Evolutionary conservation across 2,888 invertebrate genomes (phyloP).

Genomic region (Zygaena filipendulae): DNA sequence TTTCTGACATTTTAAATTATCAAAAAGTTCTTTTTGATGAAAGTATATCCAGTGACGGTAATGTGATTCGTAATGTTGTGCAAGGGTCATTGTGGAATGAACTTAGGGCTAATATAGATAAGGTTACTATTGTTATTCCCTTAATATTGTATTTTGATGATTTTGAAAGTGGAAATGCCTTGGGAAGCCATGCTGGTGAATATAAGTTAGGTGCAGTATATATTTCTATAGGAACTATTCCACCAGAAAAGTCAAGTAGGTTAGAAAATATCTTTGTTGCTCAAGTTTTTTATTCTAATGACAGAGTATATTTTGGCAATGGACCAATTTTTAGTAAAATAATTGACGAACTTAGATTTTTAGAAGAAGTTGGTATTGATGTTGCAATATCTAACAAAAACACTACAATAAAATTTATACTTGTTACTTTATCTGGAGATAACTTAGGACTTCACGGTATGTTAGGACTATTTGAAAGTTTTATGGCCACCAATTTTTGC

Average conservation of each 20-base stretch:
- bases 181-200: slow-evolving; percentile 20
- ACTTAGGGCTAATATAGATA: slow-evolving; percentile 1
- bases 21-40: neutral
- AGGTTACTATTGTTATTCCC: slow-evolving; percentile 5
- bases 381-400: neutral
- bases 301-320: slow-evolving; percentile 7
- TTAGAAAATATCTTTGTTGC: slow-evolving; percentile 17
- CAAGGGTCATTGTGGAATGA: slow-evolving; percentile 1
- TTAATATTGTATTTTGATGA: slow-evolving; percentile 21
- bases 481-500: slow-evolving; percentile 21
- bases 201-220: slow-evolving; percentile 22
- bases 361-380: slow-evolving; percentile 6
- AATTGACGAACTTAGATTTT: slow-evolving; percentile 15
- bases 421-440: slow-evolving; percentile 20
- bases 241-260: slow-evolving; percentile 15
- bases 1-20: neutral
- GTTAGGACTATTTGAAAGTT: slow-evolving; percentile 21
- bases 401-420: slow-evolving; percentile 12
- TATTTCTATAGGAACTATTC: slow-evolving; percentile 17
- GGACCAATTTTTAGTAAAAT: slow-evolving; percentile 9
- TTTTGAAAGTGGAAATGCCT: slow-evolving; percentile 22
- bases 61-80: neutral
- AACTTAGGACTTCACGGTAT: slow-evolving; percentile 22
- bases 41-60: neutral
- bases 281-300: slow-evolving; percentile 14